A percentile compares a stretch with the other conserved stretches of the same genome.
Evolutionary conservation across 2,113 vertebrate genomes (phyloP).

Genomic region (Calidris pugnax): DNA sequence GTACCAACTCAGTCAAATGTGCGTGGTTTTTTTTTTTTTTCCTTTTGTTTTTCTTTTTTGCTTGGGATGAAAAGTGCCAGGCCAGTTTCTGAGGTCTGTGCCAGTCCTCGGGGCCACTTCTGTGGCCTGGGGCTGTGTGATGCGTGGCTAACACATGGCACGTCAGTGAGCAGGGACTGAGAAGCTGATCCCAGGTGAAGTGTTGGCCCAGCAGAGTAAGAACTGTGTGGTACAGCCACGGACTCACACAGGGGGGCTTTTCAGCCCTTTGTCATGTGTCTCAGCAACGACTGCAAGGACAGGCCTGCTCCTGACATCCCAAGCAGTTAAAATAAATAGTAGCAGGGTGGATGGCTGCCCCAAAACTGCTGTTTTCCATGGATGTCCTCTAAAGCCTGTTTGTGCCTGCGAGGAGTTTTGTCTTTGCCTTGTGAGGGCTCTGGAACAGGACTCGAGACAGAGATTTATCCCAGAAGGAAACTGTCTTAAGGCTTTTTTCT

Average conservation of each 20-base stretch:
- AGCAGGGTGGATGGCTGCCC: neutral
- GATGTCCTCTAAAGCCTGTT: neutral
- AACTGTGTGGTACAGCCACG: rapidly evolving
- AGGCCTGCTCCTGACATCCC: rapidly evolving
- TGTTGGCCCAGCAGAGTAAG: neutral
- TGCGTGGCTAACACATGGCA: rapidly evolving
- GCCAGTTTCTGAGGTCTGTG: neutral
- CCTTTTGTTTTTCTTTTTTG: neutral
- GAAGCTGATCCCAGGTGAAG: neutral
- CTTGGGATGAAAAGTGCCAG: neutral
- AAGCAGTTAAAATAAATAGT: neutral
- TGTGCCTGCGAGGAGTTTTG: neutral
- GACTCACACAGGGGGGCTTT: neutral
- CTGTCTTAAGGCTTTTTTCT: neutral
- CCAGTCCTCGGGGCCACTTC: neutral
- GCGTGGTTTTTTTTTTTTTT: rapidly evolving
- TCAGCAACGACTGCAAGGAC: neutral
- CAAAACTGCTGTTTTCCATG: neutral
- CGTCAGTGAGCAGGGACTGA: neutral
- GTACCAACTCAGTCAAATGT: constrained; percentile 48
- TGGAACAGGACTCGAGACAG: neutral
- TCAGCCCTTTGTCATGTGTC: neutral
- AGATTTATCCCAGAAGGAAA: neutral
- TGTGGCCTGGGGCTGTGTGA: neutral
- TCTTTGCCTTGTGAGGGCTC: neutral